Conservation (phyloP, 2,888 invertebrate genomes). For the Stramonita haemastoma region DNA sequence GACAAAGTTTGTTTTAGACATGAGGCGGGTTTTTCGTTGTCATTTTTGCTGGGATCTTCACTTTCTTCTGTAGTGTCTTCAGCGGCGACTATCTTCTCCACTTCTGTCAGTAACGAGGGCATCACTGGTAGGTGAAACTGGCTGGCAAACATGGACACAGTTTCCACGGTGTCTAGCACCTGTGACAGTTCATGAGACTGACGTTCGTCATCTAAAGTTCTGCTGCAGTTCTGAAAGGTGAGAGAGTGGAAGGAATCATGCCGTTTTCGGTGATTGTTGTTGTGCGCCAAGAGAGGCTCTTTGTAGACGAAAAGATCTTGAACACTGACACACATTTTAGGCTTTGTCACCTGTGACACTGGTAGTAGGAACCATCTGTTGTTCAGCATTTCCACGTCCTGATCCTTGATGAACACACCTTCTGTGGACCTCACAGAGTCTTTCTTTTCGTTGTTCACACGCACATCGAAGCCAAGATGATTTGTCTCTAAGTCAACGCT, state of each 20-base stretch:
- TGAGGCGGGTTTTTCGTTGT: background rate
- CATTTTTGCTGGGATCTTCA: background rate
- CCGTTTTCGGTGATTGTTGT: background rate
- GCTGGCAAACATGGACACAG: conserved; percentile 1
- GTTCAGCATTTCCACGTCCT: background rate
- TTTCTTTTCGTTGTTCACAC: background rate
- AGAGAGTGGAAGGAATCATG: background rate
- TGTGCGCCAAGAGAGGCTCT: background rate
- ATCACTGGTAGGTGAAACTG: background rate
- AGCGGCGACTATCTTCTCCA: background rate
- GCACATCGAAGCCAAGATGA: background rate
- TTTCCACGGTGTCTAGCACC: background rate
- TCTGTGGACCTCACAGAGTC: background rate
- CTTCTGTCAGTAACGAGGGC: background rate
- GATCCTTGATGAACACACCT: background rate
- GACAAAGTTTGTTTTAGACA: background rate
- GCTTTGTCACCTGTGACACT: background rate
- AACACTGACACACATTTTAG: background rate
- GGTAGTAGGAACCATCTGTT: background rate
- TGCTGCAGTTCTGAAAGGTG: background rate
- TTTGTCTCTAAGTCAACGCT: background rate
- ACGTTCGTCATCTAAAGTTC: background rate
- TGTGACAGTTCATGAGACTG: background rate
- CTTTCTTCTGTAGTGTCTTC: background rate
- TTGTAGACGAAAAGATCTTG: background rate